Base-by-base conservation (phyloP, 2,797 vertebrate species). In the Hyperoplus lanceolatus region DNA sequence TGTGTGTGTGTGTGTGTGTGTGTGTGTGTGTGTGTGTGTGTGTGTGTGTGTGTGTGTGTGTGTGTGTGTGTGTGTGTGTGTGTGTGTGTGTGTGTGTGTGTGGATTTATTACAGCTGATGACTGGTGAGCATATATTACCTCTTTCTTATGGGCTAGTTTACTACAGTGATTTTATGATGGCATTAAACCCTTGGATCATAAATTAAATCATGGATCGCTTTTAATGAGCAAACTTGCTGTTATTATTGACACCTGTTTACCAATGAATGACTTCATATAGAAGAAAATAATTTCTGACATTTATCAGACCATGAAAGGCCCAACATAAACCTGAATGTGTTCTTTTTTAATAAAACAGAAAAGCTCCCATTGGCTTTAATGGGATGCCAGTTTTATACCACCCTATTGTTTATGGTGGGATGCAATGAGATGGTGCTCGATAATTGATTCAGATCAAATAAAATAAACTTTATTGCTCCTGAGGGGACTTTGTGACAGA, bases 41-140 rank as follows among this genome's bases (percentile, higher is more conserved):
- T 21, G 54, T 1, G 15, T 1, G 6, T 10, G 65, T 21, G 54
- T 1, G 15, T 1, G 6, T 10, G 65, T 21, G 54, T 1, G 15
- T 1, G 6, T 10, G 65, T 21, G 54, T 1, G 15, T 1, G 6
- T 10, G 65, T 21, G 54, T n/a, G 21, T 10, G 21, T 29, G 29
- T 48, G 70, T 36, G 53, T 39, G 21, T 21, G 21, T 48, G 45
- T 5, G 55, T 18, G 39, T 1, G 15, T 1, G 6, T 10, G 65
- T 21, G 54, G 21, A 80, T 71, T 77, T 86, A 61, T 8, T 50
- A 45, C 5, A 13, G 49, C 49, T 11, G 8, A 4, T 65, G 49
- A 74, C 53, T 58, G 12, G 6, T 63, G 41, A 78, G 60, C 39
- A 45, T 46, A 58, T 71, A 48, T 82, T 18, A 63, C n/a, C 39